Percentiles rank a stretch among this genome's conserved stretches.
phyloP scores from a whole-genome alignment of 2,113 vertebrate species.

The Rhinolophus ferrumequinum region DNA sequence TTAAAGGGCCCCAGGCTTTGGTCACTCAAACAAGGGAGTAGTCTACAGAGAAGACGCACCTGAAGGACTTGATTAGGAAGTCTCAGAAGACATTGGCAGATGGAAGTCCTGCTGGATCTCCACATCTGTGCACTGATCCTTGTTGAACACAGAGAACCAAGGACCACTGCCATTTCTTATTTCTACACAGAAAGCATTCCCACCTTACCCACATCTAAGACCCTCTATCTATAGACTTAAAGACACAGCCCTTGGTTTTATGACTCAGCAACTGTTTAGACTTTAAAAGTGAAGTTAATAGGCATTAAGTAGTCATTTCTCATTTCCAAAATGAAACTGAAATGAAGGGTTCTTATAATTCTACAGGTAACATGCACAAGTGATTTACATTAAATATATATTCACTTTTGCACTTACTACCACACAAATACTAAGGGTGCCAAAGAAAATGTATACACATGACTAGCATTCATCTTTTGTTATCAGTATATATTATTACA shows the following conservation, averaged over 20 bases:
- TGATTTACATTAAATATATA: neutral
- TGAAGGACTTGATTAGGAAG: neutral
- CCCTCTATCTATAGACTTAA: neutral
- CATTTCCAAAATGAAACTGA: neutral
- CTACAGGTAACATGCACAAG: neutral
- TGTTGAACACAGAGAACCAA: neutral
- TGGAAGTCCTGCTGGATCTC: neutral
- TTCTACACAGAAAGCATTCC: neutral
- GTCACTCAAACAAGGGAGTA: neutral
- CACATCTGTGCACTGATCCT: neutral
- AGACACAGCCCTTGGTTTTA: neutral
- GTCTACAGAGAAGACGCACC: too few relatives aligned
- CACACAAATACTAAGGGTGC: neutral
- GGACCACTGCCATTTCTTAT: neutral
- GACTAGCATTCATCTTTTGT: too few relatives aligned
- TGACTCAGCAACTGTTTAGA: neutral
- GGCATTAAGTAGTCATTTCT: neutral
- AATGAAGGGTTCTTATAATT: neutral
- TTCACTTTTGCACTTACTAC: neutral
- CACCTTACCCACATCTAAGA: neutral
- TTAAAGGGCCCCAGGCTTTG: neutral
- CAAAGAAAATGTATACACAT: too few relatives aligned
- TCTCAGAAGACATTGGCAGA: neutral
- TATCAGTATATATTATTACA: too few relatives aligned
- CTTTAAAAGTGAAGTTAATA: neutral